Percentiles rank a stretch among this genome's conserved stretches.
Evolutionary conservation across 2,797 vertebrate genomes (phyloP).

Genomic region (Leuciscus waleckii): DNA sequence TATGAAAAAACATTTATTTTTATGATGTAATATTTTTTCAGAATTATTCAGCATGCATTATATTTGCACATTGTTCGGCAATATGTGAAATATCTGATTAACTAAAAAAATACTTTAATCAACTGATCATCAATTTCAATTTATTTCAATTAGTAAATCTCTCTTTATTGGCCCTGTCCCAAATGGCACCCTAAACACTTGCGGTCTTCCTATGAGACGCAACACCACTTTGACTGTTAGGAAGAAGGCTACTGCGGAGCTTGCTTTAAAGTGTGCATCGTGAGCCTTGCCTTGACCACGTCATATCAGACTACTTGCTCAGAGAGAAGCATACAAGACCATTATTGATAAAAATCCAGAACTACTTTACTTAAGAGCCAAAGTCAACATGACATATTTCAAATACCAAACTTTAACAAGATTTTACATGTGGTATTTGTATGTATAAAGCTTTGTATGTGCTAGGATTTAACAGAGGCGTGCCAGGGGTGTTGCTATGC

Average conservation of each 20-base stretch:
- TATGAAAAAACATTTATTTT: background rate
- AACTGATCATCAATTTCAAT: background rate
- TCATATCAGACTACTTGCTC: background rate
- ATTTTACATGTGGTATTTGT: background rate
- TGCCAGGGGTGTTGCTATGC: background rate
- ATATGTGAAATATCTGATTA: background rate
- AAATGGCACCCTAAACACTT: background rate
- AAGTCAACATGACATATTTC: conserved; percentile 8
- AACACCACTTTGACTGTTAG: background rate
- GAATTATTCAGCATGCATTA: background rate
- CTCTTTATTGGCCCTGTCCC: background rate
- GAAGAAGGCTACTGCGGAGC: background rate
- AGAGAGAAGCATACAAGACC: conserved; percentile 9
- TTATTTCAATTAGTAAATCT: background rate
- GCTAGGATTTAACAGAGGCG: background rate
- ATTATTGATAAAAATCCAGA: conserved; percentile 9
- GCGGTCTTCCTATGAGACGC: background rate
- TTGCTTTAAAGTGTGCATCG: background rate
- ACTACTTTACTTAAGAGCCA: background rate
- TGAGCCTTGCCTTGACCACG: background rate
- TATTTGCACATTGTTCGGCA: background rate
- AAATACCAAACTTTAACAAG: background rate
- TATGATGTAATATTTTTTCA: background rate
- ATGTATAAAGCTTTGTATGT: background rate
- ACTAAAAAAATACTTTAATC: background rate